Conservation (phyloP, 2,888 invertebrate species). For the Spatulosminthurus flaviceps region DNA sequence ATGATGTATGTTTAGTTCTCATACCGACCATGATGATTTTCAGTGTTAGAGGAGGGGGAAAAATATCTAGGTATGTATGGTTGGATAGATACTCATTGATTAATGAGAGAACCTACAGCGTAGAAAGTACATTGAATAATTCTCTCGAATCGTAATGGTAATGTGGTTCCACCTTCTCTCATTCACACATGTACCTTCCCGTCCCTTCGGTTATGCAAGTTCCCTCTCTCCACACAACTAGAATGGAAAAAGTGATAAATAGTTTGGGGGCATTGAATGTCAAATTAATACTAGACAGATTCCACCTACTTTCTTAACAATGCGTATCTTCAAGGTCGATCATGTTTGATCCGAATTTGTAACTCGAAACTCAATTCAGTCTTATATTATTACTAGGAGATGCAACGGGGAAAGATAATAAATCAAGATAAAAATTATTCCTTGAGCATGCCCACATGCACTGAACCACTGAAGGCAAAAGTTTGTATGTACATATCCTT, state of each 20-base stretch:
- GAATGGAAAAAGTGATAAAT: not conserved
- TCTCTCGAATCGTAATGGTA: not conserved
- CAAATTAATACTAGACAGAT: not conserved
- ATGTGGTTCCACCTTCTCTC: not conserved
- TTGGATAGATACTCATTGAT: constrained; percentile 23
- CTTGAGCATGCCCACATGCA: too few species aligned
- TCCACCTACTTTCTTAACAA: constrained; percentile 3
- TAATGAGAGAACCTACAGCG: constrained; percentile 40
- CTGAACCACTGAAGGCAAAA: too few species aligned
- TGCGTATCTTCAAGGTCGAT: not conserved
- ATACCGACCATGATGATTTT: not conserved
- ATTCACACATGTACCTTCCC: constrained; percentile 10
- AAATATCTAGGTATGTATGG: not conserved
- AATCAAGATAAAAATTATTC: too few species aligned
- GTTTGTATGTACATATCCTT: too few species aligned
- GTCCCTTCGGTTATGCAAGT: too few species aligned
- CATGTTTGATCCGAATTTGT: not conserved
- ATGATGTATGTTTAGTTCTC: not conserved
- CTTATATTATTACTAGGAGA: too few species aligned
- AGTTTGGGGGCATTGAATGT: not conserved
- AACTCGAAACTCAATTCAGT: too few species aligned
- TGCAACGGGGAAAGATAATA: too few species aligned
- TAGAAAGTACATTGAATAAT: constrained; percentile 7
- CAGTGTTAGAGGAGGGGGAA: not conserved
- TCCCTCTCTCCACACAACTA: too few species aligned